Conservation (phyloP, 2,113 vertebrate genomes). For the Grammomys surdaster region DNA sequence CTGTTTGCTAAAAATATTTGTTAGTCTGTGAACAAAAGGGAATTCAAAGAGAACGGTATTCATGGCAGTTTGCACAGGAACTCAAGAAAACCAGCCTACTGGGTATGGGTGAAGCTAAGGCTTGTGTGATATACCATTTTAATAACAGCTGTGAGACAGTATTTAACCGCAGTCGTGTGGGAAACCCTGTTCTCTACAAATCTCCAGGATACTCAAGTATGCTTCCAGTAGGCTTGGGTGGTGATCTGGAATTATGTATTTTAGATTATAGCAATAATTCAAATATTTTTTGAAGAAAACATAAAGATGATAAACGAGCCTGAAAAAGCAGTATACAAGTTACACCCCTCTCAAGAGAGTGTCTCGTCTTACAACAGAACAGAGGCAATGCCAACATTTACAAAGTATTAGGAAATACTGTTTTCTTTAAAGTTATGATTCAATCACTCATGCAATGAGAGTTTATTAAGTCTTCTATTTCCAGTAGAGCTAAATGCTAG, state of each 20-base stretch:
- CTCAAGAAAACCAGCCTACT: not conserved
- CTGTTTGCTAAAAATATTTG: slow-evolving; percentile 61
- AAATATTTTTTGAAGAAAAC: slow-evolving; percentile 34
- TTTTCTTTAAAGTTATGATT: slow-evolving; percentile 43
- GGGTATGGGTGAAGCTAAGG: not conserved
- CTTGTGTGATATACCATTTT: not conserved
- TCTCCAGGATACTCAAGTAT: not conserved
- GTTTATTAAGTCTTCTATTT: slow-evolving; percentile 68
- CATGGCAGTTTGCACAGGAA: not conserved
- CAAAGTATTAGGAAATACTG: slow-evolving; percentile 45
- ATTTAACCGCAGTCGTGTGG: not conserved
- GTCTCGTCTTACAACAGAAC: slow-evolving; percentile 33
- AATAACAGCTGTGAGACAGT: not conserved
- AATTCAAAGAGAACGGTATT: not conserved
- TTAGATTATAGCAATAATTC: slow-evolving; percentile 48
- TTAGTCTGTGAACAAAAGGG: slow-evolving; percentile 47
- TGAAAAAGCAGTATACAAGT: not conserved
- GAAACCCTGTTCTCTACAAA: not conserved
- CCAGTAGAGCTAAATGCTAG: not conserved
- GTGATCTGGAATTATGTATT: not conserved
- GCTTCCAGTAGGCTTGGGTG: slow-evolving; percentile 4
- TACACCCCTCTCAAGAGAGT: slow-evolving; percentile 1
- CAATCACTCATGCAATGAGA: slow-evolving; percentile 47
- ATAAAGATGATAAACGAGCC: slow-evolving; percentile 57
- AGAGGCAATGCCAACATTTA: not conserved